A percentile compares a stretch with the other conserved stretches of the same genome.
phyloP scores from a whole-genome alignment of 2,888 invertebrate genomes.

The Hermaeophaga mercurialis region DNA sequence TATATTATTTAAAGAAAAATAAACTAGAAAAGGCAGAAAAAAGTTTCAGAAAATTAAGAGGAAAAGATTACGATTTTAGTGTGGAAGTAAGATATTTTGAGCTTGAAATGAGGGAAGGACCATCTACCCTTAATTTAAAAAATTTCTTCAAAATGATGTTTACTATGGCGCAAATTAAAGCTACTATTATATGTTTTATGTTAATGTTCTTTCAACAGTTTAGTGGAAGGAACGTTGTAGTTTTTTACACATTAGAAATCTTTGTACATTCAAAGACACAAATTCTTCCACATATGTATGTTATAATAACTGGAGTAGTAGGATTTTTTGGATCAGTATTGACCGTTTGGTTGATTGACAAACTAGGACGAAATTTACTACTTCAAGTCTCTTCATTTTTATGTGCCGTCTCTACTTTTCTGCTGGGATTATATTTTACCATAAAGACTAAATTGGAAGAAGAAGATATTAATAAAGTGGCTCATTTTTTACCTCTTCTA shows the following conservation, averaged over 20 bases:
- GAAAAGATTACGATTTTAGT: slow-evolving; percentile 69
- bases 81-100: slow-evolving; percentile 59
- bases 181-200: slow-evolving; percentile 72
- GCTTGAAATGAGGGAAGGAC: slow-evolving; percentile 59
- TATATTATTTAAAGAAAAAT: slow-evolving; percentile 69
- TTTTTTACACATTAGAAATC: slow-evolving; percentile 77
- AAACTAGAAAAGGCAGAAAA: slow-evolving; percentile 69
- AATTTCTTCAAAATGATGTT: slow-evolving; percentile 64
- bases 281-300: slow-evolving; percentile 58
- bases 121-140: slow-evolving; percentile 56
- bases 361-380: slow-evolving; percentile 70
- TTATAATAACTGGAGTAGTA: slow-evolving; percentile 69
- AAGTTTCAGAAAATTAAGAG: slow-evolving; percentile 74
- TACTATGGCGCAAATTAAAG: slow-evolving; percentile 68
- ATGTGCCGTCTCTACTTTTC: not conserved
- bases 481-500: slow-evolving; percentile 73
- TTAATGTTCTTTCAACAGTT: slow-evolving; percentile 90
- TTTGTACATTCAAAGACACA: slow-evolving; percentile 67
- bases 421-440: slow-evolving; percentile 1
- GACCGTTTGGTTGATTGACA: slow-evolving; percentile 78
- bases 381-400: not conserved
- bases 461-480: not conserved
- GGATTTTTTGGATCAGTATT: slow-evolving; percentile 78
- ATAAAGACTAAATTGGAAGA: slow-evolving; percentile 2
- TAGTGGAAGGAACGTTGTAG: slow-evolving; percentile 80